Evolutionary conservation across 2,797 vertebrate species (phyloP), one percentile per base, ranked within the genome.

Genomic region (Danio jaintianensis): DNA sequence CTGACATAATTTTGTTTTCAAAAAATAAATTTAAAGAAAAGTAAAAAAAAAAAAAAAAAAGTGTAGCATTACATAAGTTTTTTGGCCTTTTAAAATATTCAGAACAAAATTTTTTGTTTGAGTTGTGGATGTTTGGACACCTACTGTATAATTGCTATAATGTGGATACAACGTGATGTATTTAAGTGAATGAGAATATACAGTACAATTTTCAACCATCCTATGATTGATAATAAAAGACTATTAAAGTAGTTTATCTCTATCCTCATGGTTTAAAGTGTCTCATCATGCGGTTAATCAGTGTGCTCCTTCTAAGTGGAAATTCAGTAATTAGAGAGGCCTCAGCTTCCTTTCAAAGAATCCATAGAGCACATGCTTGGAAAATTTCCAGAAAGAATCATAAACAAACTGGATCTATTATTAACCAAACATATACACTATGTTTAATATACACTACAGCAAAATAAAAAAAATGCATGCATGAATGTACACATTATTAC

Each of bases 371-470:
- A 53, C 42, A 69, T 16, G 20, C 52, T 42, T 18, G 1, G 47
- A 66, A 74, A 66, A 16, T 58, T 29, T 42, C 22, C 20, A 68
- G 13, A 62, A 80, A 66, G 59, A 69, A 11, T 56, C 52, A 80
- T 36, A 70, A 73, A 69, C 47, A 79, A 47, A 79, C 4, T 43
- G 45, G n/a, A 48, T 70, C 45, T 79, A 79, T 68, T 78, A 52
- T 71, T 79, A n/a, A 61, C 63, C 20, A 47, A 20, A 20, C 16
- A 40, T 15, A 3, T 38, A 47, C 9, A 10, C n/a, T n/a, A n/a
- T n/a, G 7, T 52, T 68, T 45, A 68, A 22, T 36, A 7, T 40
- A 53, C 29, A 69, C 53, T 29, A 29, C n/a, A n/a, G n/a, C 45
- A 68, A 13, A 9, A n/a, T n/a, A n/a, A 1, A 29, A 29, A 53